Conservation (phyloP, 1,140 invertebrate genomes). For the Temnothorax longispinosus region DNA sequence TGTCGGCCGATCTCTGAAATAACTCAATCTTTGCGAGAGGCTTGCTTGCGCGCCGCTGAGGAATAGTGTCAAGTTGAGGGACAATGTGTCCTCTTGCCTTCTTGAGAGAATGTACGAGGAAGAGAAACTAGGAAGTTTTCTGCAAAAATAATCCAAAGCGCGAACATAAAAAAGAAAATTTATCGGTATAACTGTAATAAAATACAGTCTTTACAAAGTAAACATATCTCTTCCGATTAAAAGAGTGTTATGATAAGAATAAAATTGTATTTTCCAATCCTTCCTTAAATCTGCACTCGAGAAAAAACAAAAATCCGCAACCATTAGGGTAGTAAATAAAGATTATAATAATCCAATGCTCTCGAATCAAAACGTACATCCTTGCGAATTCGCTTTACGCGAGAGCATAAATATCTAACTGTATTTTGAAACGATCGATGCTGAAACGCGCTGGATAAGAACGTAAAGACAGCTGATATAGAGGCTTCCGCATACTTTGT, state of each 20-base stretch:
- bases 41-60: neutral
- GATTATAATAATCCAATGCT: neutral
- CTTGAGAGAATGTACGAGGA: neutral
- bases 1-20: neutral
- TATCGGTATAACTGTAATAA: neutral
- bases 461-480: neutral
- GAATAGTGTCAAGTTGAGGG: slow-evolving; percentile 22
- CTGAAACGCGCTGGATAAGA: neutral
- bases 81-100: neutral
- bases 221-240: neutral
- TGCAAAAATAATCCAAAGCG: neutral
- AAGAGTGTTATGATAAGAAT: neutral
- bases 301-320: neutral
- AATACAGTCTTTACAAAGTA: neutral
- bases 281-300: neutral
- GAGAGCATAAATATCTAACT: neutral
- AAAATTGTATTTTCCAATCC: neutral
- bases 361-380: neutral
- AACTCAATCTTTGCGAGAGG: neutral
- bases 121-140: neutral
- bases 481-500: neutral
- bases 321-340: neutral
- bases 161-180: neutral
- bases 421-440: neutral
- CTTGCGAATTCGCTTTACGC: neutral